Evolutionary conservation across 2,113 vertebrate genomes (phyloP).

Genomic region (Peromyscus leucopus): DNA sequence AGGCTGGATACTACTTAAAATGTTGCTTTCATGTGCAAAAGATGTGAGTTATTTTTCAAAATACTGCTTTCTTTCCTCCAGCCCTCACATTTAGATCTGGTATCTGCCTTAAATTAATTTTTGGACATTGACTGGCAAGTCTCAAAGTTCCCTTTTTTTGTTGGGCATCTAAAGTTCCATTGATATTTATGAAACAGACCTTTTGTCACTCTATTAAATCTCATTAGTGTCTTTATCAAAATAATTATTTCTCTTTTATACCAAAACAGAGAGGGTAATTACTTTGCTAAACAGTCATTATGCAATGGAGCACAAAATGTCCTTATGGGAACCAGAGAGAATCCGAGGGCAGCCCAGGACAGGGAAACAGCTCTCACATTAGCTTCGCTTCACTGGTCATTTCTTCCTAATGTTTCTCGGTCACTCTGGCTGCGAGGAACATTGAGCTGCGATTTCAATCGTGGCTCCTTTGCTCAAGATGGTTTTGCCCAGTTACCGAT

Average conservation of each 20-base stretch:
- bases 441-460: background rate
- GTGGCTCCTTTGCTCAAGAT: background rate
- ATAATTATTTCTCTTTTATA: conserved; percentile 32
- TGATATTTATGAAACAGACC: background rate
- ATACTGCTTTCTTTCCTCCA: background rate
- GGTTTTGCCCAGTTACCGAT: background rate
- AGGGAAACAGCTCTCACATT: background rate
- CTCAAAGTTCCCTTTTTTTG: background rate
- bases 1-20: background rate
- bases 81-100: background rate
- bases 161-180: background rate
- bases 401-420: background rate
- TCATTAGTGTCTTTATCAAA: conserved; percentile 25
- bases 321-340: background rate
- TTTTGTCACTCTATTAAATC: background rate
- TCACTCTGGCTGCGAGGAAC: background rate
- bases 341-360: background rate
- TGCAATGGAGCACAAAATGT: background rate
- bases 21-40: background rate
- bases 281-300: background rate
- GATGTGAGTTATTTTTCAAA: background rate
- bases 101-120: background rate
- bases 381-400: background rate
- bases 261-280: conserved; percentile 38
- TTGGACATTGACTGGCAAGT: background rate